Evolutionary conservation across 2,888 invertebrate genomes (phyloP), one percentile per base, ranked within the genome.

Genomic region (Macrostomum cliftonense): DNA sequence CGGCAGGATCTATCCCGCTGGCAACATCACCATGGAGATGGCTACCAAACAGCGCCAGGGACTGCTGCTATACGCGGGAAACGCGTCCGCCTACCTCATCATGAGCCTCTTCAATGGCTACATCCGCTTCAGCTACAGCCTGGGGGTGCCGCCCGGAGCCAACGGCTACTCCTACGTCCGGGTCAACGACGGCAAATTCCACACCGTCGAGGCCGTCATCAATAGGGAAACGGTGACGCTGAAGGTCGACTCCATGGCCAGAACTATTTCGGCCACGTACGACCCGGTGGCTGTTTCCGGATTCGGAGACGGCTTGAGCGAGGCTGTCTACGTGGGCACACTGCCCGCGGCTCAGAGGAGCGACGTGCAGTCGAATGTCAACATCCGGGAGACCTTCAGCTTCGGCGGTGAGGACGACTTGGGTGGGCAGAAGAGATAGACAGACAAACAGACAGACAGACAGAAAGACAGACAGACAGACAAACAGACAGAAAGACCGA

Each of bases 31-130:
- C 1, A 77, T 97, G 54, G 78, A 85, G 43, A 84, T 97, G 72
- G 83, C 85, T 59, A 93, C 89, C 2, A 79, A 77, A 11, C 83
- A 85, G 65, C 55, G 57, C 42, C 59, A 62, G 64, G 95, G 95
- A 1, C 81, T 97, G 47, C 71, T 97, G 44, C 77, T 93, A 72
- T 97, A 97, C 71, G 84, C 87, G 12, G 50, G 51, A 13, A 39
- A 43, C 12, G 67, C 66, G 11, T 52, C 56, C 7, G 61, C 64
- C 50, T 62, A 93, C 67, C 75, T 95, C 54, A 89, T 93, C 0
- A 87, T 89, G 42, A 97, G 97, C 67, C 75, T 97, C 42, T 97
- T 89, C 74, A 83, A 85, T 63, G 93, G 93, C 0, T 76, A 91
- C 49, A 81, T 95, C 38, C 77, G 91, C 47, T 81, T 93, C 61